Evolutionary conservation across 64 coral and sea anemone genomes (phyloP), one percentile per base, ranked within the genome.

Genomic region (Hydrozoanthus tunicans): DNA sequence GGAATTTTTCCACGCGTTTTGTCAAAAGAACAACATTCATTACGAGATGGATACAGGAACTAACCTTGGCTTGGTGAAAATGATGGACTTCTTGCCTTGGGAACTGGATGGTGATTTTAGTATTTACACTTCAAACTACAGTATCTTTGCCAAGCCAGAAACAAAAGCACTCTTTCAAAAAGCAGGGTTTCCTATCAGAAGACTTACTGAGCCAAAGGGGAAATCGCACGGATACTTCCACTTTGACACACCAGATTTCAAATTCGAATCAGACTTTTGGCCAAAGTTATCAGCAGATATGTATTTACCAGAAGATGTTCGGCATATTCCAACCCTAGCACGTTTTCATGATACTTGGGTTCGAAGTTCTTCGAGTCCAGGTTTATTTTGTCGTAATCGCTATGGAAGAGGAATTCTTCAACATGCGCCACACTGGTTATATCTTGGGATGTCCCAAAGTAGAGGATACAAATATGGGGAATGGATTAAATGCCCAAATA

Each of bases 31-130:
- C 52, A 90, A 78, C 59, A 17, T 90, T 32, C 43, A 62, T 60
- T 90, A 76, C 26, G 88, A 90, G 73, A 70, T 90, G 70, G 88
- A 90, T 63, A 17, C 73, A 58, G 88, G 88, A 64, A 76, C 73
- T 27, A 6, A 26, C 6, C 74, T 90, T 3, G 88, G 88, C 17
- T 32, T 70, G 54, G 73, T 90, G 4, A 90, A 90, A 75, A 76
- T 90, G 53, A 90, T 64, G 3, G 60, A 74, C 27, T 75, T 90
- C 51, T 5, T 90, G 60, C 73, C 88, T 1, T 90, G 88, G 88
- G 88, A 90, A 0, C 0, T 90, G 1, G 88, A 90, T n/a, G 75
- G 56, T 59, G 88, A 90, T 64, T 14, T 78, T 0, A 43, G 10
- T 56, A 26, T 90, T 4, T 62, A 76, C 54, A 12, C 3, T 12